Evolutionary conservation across 2,113 vertebrate species (phyloP).

Genomic region (Bufo gargarizans): DNA sequence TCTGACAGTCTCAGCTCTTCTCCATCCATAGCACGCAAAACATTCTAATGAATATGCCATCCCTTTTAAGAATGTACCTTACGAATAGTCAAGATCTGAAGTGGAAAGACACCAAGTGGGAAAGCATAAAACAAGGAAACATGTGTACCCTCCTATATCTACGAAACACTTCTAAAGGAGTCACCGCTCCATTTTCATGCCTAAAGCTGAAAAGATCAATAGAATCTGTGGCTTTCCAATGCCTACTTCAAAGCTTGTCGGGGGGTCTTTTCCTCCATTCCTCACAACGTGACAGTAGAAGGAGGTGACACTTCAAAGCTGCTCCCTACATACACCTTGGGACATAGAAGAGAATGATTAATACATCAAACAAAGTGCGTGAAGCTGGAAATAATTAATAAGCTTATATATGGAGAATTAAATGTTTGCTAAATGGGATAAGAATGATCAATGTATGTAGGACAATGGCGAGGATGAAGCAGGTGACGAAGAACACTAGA

Average conservation of each 20-base stretch:
- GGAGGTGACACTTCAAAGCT: conserved; percentile 25
- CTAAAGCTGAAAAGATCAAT: conserved; percentile 33
- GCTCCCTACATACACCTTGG: conserved; percentile 6
- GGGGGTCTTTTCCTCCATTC: background rate
- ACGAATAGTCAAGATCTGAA: background rate
- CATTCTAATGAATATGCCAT: too few species aligned
- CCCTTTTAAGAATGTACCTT: background rate
- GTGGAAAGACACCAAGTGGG: background rate
- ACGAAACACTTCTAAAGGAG: background rate
- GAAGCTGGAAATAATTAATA: conserved; percentile 4
- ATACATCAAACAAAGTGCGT: conserved; percentile 24
- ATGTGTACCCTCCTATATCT: background rate
- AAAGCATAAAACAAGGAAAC: conserved; percentile 7
- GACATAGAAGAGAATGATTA: conserved; percentile 8
- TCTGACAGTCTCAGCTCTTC: background rate
- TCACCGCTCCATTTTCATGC: background rate
- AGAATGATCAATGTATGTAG: background rate
- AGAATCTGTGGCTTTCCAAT: conserved; percentile 2
- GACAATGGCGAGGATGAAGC: background rate
- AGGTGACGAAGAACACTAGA: background rate
- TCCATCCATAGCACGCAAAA: background rate
- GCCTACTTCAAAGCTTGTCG: conserved; percentile 15
- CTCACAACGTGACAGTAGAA: conserved; percentile 8
- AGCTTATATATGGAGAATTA: background rate
- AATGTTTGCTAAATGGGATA: background rate